Evolutionary conservation across 2,797 vertebrate species (phyloP).

Genomic region (Urosaurus nigricauda): DNA sequence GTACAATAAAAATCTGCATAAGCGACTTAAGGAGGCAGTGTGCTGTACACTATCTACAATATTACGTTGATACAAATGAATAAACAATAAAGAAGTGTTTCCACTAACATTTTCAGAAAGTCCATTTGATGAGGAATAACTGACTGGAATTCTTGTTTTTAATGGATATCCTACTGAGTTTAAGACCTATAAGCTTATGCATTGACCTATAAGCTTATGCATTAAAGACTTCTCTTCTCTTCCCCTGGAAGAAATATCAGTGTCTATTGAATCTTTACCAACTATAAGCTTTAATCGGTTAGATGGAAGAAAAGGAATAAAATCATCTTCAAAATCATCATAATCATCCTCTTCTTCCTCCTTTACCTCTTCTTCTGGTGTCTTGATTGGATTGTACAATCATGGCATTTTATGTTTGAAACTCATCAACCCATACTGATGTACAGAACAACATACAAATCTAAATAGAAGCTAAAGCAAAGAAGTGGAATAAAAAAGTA

Average conservation of each 20-base stretch:
- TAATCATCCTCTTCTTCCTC: slow-evolving; percentile 91
- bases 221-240: slow-evolving; percentile 98
- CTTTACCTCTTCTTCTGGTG: slow-evolving; percentile 16
- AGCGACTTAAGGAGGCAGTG: slow-evolving; percentile 87
- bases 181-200: slow-evolving; percentile 83
- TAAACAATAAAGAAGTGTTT: slow-evolving; percentile 88
- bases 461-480: no score
- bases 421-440: no score
- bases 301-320: slow-evolving; percentile 97
- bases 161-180: slow-evolving; percentile 71
- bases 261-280: slow-evolving; percentile 99
- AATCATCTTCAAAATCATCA: slow-evolving; percentile 94
- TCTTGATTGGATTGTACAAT: no score
- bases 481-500: no score
- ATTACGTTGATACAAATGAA: slow-evolving; percentile 85
- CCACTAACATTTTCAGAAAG: slow-evolving; percentile 85
- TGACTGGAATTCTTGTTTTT: slow-evolving; percentile 73
- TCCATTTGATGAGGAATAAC: slow-evolving; percentile 79
- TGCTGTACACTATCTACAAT: slow-evolving; percentile 96
- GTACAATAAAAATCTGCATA: slow-evolving; percentile 90
- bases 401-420: no score
- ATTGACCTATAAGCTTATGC: slow-evolving; percentile 87
- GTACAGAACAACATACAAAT: no score
- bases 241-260: slow-evolving; percentile 98
- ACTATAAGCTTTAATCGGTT: slow-evolving; percentile 97